Evolutionary conservation across 2,113 vertebrate genomes (phyloP), one percentile per base, ranked within the genome.

Genomic region (Protobothrops flavoviridis): DNA sequence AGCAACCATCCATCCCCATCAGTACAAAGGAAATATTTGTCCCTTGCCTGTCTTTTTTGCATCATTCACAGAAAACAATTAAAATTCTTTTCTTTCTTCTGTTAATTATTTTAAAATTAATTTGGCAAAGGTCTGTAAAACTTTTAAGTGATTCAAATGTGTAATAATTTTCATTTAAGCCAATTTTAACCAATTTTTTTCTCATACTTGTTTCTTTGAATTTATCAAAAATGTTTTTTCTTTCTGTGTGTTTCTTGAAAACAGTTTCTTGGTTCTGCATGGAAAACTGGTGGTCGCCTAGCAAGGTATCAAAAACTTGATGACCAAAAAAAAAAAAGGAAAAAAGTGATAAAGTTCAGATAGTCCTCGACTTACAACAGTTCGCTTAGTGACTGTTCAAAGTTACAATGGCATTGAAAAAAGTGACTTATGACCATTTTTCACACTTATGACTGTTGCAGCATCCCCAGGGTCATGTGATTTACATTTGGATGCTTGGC

Each of bases 61-160:
- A 39, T 50, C 0, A 0, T 9, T 55, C 56, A 10, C 90, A 94
- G 90, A 88, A 55, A 53, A 91, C 8, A 0, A 90, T 94, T 94
- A 59, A 90, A 45, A 55, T 11, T 10, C 13, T 85, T 21, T 89
- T 55, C 23, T 89, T 89, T 85, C 52, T 89, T n/a, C 55, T 45
- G 45, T 89, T 89, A 92, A 92, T 92, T 92, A 74, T 88, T 55
- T 92, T 92, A 61, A 81, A 89, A 89, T 45, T 93, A 48, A 89
- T 48, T 85, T 43, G 56, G 52, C 20, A 43, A 89, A 74, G 24
- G 55, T 43, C 26, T 48, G 20, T 74, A 52, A 81, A 85, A 26
- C n/a, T 53, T 53, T 85, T 26, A 89, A 13, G 26, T 48, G 39
- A 85, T 88, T 12, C 64, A 55, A 93, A n/a, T 21, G 33, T n/a